A percentile compares a stretch with the other conserved stretches of the same genome.
These are phyloP conservation scores for Potorous gilbertii DNA, from an alignment of 2,797 vertebrate genomes.

Conservation along the genomic window DNA sequence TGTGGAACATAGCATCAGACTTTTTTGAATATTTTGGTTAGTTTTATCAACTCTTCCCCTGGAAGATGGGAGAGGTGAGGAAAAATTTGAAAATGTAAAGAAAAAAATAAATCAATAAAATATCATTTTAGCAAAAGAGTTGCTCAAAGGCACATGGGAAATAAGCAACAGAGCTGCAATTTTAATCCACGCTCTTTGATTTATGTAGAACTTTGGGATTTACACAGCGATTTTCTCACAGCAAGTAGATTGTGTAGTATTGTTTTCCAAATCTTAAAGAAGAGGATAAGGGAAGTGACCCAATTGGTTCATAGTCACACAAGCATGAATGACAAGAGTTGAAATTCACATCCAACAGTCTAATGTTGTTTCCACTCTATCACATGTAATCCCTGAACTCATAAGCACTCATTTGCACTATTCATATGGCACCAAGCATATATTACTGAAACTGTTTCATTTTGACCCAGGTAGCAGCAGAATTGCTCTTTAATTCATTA, in stretches of 20 bases:
- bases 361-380: neutral
- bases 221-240: neutral
- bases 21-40: neutral
- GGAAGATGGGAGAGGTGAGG: neutral
- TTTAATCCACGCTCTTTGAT: neutral
- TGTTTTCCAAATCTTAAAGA: neutral
- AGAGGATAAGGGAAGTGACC: neutral
- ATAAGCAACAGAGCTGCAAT: neutral
- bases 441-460: neutral
- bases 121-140: neutral
- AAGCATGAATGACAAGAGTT: neutral
- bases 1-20: neutral
- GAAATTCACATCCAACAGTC: neutral
- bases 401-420: neutral
- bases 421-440: neutral
- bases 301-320: neutral
- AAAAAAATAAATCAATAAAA: neutral
- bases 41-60: neutral
- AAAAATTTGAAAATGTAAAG: neutral
- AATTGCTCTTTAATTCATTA: neutral
- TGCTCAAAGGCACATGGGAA: too few species aligned
- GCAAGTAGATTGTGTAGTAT: neutral
- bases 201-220: neutral
- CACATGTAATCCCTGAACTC: neutral
- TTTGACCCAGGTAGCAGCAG: neutral